phyloP scores from a whole-genome alignment of 2,797 vertebrate genomes.

The Hippocampus kuda region DNA sequence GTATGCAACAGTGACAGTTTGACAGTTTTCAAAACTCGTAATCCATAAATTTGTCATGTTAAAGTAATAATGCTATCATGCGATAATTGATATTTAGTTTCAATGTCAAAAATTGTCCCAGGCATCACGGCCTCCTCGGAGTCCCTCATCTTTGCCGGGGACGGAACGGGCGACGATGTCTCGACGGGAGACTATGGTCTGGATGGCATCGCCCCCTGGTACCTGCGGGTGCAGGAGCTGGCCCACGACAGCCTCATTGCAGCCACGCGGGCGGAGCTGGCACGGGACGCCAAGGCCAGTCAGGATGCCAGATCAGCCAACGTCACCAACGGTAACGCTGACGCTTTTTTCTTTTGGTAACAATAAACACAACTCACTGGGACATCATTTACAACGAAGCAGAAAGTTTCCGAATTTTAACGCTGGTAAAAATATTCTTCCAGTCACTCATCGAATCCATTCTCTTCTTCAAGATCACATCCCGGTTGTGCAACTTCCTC shows the following conservation, averaged over 20 bases:
- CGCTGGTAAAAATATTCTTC: no score
- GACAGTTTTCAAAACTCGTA: no score
- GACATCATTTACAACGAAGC: no score
- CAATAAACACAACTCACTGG: no score
- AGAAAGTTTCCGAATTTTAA: no score
- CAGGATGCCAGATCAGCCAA: constrained; percentile 77
- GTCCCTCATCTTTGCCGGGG: constrained; percentile 87
- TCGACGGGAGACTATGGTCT: constrained; percentile 75
- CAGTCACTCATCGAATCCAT: no score
- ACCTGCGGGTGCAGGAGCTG: constrained; percentile 92
- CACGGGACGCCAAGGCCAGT: constrained; percentile 84
- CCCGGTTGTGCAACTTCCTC: no score
- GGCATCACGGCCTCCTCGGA: constrained; percentile 85
- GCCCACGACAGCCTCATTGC: constrained; percentile 98
- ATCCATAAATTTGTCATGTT: no score
- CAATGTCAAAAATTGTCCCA: constrained; percentile 30
- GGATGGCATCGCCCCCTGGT: constrained; percentile 91
- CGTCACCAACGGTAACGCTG: constrained; percentile 68
- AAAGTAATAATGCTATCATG: no score
- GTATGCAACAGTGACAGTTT: constrained; percentile 51
- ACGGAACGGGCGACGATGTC: constrained; percentile 80
- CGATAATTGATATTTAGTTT: no score
- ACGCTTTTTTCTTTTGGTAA: neutral
- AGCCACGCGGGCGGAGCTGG: constrained; percentile 90
- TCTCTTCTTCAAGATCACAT: no score